Percentiles rank a stretch among this genome's conserved stretches.
phyloP scores from a whole-genome alignment of 1,140 invertebrate genomes.

The Bombus pascuorum region DNA sequence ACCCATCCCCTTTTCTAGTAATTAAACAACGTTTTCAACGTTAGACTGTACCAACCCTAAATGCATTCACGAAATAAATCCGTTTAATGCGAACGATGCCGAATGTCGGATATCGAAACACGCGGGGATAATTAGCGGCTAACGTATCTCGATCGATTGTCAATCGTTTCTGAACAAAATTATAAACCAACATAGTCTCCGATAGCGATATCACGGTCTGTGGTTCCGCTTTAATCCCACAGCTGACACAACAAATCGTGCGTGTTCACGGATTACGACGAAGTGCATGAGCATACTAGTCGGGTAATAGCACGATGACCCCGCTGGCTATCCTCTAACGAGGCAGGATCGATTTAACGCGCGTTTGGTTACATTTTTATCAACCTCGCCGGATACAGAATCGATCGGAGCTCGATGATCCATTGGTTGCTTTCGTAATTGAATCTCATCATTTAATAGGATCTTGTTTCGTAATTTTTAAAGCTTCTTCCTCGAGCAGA shows the following conservation, averaged over 20 bases:
- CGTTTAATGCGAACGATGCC: not conserved
- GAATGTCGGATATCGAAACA: not conserved
- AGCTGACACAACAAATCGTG: slow-evolving; percentile 7
- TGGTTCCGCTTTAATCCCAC: slow-evolving; percentile 36
- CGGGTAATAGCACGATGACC: slow-evolving; percentile 27
- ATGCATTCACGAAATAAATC: not conserved
- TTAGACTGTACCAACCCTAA: not conserved
- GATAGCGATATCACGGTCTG: not conserved
- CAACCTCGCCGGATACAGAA: not conserved
- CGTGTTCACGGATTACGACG: slow-evolving; percentile 32
- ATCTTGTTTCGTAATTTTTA: not conserved
- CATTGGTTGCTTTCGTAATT: not conserved
- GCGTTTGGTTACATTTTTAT: not conserved
- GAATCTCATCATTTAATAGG: not conserved
- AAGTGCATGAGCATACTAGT: slow-evolving; percentile 5
- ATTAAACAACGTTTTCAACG: not conserved
- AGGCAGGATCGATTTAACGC: not conserved
- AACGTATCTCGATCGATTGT: not conserved
- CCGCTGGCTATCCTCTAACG: not conserved
- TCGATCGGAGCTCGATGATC: no score
- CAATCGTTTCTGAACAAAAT: slow-evolving; percentile 4
- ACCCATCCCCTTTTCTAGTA: no score
- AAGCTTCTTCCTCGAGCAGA: no score
- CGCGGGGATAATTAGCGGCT: not conserved
- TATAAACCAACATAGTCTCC: not conserved